A percentile compares a stretch with the other conserved stretches of the same genome.
These are phyloP conservation scores for Aphidius ervi DNA, from an alignment of 1,140 invertebrate species.

Conservation along the genomic window DNA sequence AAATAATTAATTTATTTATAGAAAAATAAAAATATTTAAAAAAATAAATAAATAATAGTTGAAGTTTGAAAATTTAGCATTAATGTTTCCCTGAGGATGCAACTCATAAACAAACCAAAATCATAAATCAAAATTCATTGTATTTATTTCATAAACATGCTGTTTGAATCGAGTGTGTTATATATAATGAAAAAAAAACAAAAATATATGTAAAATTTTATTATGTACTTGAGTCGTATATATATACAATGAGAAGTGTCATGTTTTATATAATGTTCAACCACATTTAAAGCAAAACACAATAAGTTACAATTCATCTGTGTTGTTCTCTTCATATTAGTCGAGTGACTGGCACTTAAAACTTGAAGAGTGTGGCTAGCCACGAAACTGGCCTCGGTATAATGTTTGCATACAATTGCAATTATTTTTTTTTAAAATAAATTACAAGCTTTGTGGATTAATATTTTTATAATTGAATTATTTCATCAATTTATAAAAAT, in stretches of 20 bases:
- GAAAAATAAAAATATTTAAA: too few species aligned
- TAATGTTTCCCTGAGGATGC: too few species aligned
- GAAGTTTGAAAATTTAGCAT: too few species aligned
- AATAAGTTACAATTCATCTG: neutral
- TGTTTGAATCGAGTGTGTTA: neutral
- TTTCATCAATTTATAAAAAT: too few species aligned
- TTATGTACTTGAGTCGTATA: conserved; percentile 12
- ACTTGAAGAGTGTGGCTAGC: conserved; percentile 19
- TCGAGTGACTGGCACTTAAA: conserved; percentile 19
- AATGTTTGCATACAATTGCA: too few species aligned
- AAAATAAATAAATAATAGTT: too few species aligned
- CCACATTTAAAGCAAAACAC: conserved; percentile 22
- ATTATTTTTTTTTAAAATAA: too few species aligned
- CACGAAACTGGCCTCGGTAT: conserved; percentile 9
- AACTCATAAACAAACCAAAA: conserved; percentile 23
- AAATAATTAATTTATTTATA: too few species aligned
- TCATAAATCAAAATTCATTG: conserved; percentile 28
- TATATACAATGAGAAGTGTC: conserved; percentile 16
- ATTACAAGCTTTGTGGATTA: too few species aligned
- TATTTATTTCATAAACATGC: conserved; percentile 30
- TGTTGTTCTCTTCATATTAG: neutral
- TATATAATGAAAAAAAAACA: conserved; percentile 1
- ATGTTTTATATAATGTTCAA: conserved; percentile 27
- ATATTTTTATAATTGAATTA: too few species aligned
- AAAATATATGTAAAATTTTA: conserved; percentile 11